phyloP scores from a whole-genome alignment of 1,140 invertebrate species.

The Scaptodrosophila lebanonensis region DNA sequence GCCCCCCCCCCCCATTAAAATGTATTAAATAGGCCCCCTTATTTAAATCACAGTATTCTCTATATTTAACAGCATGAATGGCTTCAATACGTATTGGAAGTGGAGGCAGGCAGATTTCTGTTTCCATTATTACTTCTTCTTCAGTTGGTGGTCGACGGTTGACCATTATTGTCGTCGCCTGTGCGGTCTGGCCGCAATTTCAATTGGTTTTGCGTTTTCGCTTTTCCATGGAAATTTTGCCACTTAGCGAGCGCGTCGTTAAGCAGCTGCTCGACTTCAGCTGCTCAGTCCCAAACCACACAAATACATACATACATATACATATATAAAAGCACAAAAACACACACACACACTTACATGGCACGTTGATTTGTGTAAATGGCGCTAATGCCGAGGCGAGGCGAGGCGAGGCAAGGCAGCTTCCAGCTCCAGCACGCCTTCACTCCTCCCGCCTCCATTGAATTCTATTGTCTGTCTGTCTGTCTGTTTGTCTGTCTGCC shows the following conservation, averaged over 20 bases:
- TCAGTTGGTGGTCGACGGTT: too few species aligned
- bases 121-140: too few species aligned
- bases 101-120: too few species aligned
- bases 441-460: not conserved
- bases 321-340: not conserved
- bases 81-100: too few species aligned
- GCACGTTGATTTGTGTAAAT: conserved; percentile 52
- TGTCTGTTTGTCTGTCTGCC: too few species aligned
- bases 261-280: conserved; percentile 23
- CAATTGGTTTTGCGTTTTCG: conserved; percentile 50
- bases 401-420: conserved; percentile 13
- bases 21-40: too few species aligned
- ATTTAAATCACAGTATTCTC: too few species aligned
- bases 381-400: conserved; percentile 54
- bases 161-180: conserved; percentile 20
- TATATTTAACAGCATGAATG: too few species aligned
- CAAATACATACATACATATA: not conserved
- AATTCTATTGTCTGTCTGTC: conserved; percentile 49
- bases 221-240: conserved; percentile 61
- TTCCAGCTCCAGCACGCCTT: not conserved
- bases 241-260: conserved; percentile 47
- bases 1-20: too few species aligned
- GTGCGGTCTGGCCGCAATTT: conserved; percentile 15
- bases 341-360: too few species aligned
- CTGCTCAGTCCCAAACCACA: not conserved